Evolutionary conservation across 2,113 vertebrate species (phyloP).

Genomic region (Phrynosoma platyrhinos): DNA sequence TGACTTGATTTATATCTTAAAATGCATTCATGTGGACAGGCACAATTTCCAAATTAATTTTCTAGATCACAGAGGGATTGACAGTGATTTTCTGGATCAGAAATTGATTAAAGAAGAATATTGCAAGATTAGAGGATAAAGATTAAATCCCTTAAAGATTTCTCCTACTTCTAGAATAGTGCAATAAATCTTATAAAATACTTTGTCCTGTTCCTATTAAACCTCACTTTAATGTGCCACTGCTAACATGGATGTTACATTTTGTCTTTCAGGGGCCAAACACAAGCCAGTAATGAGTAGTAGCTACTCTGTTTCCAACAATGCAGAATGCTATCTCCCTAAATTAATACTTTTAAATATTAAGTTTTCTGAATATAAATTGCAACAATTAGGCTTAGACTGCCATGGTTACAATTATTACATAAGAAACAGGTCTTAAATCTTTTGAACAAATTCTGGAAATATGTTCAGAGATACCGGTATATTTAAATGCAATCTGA

Average conservation of each 20-base stretch:
- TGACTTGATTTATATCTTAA: accelerated
- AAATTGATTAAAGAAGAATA: not conserved
- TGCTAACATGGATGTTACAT: not conserved
- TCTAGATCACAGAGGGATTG: not conserved
- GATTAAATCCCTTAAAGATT: not conserved
- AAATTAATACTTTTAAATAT: not conserved
- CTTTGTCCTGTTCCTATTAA: not conserved
- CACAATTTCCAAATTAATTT: not conserved
- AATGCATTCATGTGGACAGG: not conserved
- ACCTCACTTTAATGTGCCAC: not conserved
- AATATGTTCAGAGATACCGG: not conserved
- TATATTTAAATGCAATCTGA: not conserved
- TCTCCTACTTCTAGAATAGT: not conserved
- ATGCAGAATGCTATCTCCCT: not conserved
- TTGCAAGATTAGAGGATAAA: not conserved
- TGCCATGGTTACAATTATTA: not conserved
- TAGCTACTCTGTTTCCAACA: not conserved
- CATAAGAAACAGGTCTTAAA: not conserved
- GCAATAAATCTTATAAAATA: not conserved
- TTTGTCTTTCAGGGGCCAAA: not conserved
- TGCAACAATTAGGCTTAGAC: not conserved
- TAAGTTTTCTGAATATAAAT: not conserved
- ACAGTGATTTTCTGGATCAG: not conserved
- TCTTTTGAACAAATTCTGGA: not conserved
- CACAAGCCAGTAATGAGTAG: too few relatives aligned